Percentiles rank a stretch among this genome's conserved stretches.
Conservation (phyloP, 2,888 invertebrate species). For the Carpatolechia fugitivella region DNA sequence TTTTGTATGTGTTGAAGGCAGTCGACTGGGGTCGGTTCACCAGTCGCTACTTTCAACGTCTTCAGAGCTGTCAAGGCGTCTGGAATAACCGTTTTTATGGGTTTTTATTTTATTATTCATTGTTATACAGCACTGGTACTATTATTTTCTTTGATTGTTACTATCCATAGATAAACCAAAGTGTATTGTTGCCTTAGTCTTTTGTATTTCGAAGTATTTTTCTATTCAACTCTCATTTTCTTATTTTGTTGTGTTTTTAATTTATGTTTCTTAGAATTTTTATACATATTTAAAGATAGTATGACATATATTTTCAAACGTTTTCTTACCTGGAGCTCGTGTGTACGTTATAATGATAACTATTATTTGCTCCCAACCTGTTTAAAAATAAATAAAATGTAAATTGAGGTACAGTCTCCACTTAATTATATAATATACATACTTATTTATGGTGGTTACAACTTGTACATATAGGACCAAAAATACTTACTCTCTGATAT, state of each 20-base stretch:
- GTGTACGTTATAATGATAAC: neutral
- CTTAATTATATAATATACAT: too few relatives aligned
- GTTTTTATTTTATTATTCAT: neutral
- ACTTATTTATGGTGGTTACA: too few relatives aligned
- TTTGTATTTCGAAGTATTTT: too few relatives aligned
- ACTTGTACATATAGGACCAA: too few relatives aligned
- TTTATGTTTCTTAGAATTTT: too few relatives aligned
- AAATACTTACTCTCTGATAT: neutral
- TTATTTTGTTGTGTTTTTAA: too few relatives aligned
- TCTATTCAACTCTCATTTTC: too few relatives aligned
- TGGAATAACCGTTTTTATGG: neutral
- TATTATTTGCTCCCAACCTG: neutral
- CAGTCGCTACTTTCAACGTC: neutral
- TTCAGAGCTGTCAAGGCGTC: neutral
- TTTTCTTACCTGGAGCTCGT: neutral
- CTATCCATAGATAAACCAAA: neutral
- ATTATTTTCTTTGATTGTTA: neutral
- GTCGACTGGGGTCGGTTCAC: constrained; percentile 9
- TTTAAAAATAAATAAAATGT: neutral
- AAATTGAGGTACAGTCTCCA: too few relatives aligned
- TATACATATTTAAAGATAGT: too few relatives aligned
- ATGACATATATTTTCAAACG: too few relatives aligned
- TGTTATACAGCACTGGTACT: neutral
- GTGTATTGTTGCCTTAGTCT: too few relatives aligned
- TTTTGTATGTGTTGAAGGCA: constrained; percentile 23